phyloP scores from a whole-genome alignment of 2,797 vertebrate species.

The Vipera ursinii region DNA sequence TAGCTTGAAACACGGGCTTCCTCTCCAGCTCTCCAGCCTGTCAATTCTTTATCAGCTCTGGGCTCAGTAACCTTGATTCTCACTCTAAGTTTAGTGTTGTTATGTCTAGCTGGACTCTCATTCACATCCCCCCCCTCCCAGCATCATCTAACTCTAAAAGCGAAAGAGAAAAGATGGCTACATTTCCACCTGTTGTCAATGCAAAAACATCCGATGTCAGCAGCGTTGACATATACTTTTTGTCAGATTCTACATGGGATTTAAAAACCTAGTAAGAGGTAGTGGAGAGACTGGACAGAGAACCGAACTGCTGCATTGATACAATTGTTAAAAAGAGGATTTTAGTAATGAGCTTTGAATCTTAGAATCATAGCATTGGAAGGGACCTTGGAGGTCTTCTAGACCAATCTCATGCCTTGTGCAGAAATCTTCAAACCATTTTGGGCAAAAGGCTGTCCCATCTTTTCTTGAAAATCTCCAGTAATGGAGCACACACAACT shows the following conservation, averaged over 20 bases:
- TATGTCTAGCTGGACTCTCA: too few species aligned
- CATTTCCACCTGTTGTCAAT: too few species aligned
- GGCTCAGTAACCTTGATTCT: too few species aligned
- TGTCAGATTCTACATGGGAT: background rate
- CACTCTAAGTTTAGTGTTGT: too few species aligned
- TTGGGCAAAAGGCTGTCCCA: background rate
- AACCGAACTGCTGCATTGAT: background rate
- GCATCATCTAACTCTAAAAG: too few species aligned
- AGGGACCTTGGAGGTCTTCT: background rate
- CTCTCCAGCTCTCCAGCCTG: too few species aligned
- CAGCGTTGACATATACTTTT: too few species aligned
- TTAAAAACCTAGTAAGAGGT: background rate
- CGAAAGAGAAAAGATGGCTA: too few species aligned
- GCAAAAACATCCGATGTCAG: too few species aligned
- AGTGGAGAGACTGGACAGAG: background rate
- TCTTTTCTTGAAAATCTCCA: background rate
- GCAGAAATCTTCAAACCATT: background rate
- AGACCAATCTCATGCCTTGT: background rate
- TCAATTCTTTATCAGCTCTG: too few species aligned
- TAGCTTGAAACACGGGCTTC: too few species aligned
- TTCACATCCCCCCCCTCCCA: too few species aligned
- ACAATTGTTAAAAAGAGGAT: background rate
- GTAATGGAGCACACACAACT: background rate
- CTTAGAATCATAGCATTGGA: background rate
- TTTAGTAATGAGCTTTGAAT: background rate